A percentile compares a stretch with the other conserved stretches of the same genome.
phyloP scores from a whole-genome alignment of 2,888 invertebrate species.

The Drosophila greeni region DNA sequence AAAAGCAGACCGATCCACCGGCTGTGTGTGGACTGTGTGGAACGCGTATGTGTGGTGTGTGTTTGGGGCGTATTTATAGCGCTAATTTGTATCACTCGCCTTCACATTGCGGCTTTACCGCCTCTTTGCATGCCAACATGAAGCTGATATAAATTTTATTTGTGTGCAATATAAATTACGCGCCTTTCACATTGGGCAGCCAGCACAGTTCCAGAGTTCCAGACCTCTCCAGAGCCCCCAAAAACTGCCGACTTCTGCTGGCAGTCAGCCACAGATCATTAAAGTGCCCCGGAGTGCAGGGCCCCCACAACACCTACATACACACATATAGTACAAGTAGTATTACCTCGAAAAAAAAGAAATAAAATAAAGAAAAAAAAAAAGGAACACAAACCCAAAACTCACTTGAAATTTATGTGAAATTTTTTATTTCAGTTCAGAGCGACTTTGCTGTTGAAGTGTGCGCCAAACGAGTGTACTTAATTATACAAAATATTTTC shows the following conservation, averaged over 20 bases:
- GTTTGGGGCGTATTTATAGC: slow-evolving; percentile 61
- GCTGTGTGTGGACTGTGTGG: slow-evolving; percentile 27
- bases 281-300: slow-evolving; percentile 61
- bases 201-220: slow-evolving; percentile 8
- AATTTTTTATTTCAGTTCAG: slow-evolving; percentile 17
- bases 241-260: slow-evolving; percentile 14
- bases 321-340: neutral
- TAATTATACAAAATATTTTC: slow-evolving; percentile 65
- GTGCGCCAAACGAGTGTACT: slow-evolving; percentile 61
- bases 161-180: slow-evolving; percentile 66
- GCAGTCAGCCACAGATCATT: slow-evolving; percentile 54
- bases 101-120: slow-evolving; percentile 9
- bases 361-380: neutral
- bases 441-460: slow-evolving; percentile 38
- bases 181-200: slow-evolving; percentile 29
- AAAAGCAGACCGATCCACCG: slow-evolving; percentile 5
- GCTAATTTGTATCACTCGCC: slow-evolving; percentile 62
- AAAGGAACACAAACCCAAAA: neutral
- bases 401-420: slow-evolving; percentile 25
- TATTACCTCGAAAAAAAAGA: slow-evolving; percentile 1
- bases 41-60: slow-evolving; percentile 30
- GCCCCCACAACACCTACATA: slow-evolving; percentile 30
- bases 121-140: slow-evolving; percentile 60
- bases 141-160: slow-evolving; percentile 68
- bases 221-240: slow-evolving; percentile 11